Conservation (phyloP, 2,797 vertebrate genomes). For the Cossypha dichroa region DNA sequence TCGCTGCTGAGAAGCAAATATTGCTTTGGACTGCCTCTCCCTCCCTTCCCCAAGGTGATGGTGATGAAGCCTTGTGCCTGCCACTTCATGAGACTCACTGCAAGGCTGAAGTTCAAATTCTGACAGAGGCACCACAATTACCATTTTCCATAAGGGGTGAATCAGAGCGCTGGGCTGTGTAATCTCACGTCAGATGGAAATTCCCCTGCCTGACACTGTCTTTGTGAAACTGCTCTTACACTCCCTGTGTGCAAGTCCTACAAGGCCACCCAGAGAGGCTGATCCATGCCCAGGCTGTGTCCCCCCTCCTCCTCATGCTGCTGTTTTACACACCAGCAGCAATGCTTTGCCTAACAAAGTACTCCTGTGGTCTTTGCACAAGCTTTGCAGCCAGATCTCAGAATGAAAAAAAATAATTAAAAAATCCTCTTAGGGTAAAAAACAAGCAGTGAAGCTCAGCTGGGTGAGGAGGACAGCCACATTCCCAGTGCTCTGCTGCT, state of each 20-base stretch:
- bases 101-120: neutral
- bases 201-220: neutral
- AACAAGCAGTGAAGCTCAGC: neutral
- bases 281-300: rapidly evolving
- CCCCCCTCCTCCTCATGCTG: rapidly evolving
- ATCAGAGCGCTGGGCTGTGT: rapidly evolving
- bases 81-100: neutral
- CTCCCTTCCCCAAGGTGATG: neutral
- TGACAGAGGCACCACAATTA: neutral
- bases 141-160: neutral
- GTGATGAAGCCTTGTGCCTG: neutral
- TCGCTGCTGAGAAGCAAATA: neutral
- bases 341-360: rapidly evolving
- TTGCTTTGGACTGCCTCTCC: neutral
- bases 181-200: neutral
- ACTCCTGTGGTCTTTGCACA: neutral
- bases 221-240: neutral
- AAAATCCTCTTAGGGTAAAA: neutral
- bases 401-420: rapidly evolving
- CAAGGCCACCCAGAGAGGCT: neutral
- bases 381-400: neutral
- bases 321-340: rapidly evolving
- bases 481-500: neutral
- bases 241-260: neutral
- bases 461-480: neutral